Base-by-base conservation (phyloP, 2,113 vertebrate species). In the Pelecanoides urinatrix region DNA sequence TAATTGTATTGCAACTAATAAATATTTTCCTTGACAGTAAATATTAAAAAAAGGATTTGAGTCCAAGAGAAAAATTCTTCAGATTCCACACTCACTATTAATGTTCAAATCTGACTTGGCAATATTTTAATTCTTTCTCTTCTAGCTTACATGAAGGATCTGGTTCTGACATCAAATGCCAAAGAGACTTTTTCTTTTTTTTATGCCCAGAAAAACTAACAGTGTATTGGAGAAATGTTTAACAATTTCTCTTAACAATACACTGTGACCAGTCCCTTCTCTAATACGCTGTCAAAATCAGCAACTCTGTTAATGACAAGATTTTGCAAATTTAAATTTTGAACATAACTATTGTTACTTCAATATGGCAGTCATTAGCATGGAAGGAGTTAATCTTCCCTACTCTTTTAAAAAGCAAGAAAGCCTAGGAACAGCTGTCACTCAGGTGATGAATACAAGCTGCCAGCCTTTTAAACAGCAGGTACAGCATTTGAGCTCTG, bases 401-500 rank as follows among this genome's bases (percentile, higher is more conserved):
- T 80, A n/a, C 75, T 95, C 96, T 88, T 94, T 96, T 97, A 93
- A 95, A 81, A 94, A 94, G 76, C 77, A 92, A 96, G 98, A 97
- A 89, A 97, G 89, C 93, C 96, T 96, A 88, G 94, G 96, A 98
- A 96, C 97, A 98, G 97, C 97, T 98, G 98, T 97, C 98, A 98
- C 52, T 98, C 98, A 97, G 97, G 96, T 97, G 98, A 98, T 97
- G 97, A 98, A 98, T 97, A 96, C 95, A 98, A 97, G 92, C 97
- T 98, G 96, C 96, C 97, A 98, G 96, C 89, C 96, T 97, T 97
- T 97, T 97, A 98, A 98, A 95, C 93, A 97, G 98, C 97, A 98
- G 97, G 97, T 97, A 96, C 96, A 96, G 91, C 86, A 95, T 96
- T 97, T 55, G 96, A 97, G 91, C 90, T 97, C 95, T 81, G 97